Evolutionary conservation across 2,797 vertebrate species (phyloP), one percentile per base, ranked within the genome.

Genomic region (Chaunax sp.): DNA sequence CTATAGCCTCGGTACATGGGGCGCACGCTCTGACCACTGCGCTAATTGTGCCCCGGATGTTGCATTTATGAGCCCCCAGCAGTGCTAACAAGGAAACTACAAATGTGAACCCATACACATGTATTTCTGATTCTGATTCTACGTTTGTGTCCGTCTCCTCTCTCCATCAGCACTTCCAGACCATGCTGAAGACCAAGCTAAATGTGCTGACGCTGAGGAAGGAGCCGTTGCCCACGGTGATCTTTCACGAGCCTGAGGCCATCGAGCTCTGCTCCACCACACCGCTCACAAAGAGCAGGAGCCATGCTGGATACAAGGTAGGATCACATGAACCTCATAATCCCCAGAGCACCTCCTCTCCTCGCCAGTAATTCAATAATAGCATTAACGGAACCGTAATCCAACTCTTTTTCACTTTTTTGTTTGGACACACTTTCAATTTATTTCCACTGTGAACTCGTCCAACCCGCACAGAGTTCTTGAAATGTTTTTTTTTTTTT

Each of bases 151-250:
- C 7, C 69, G 7, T 80, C 43, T 58, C 47, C 45, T 56, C 26
- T 80, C 55, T 78, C 57, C 44, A 64, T 70, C 89, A 99, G 98
- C 97, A 99, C 94, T 98, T 99, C 92, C 98, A 99, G 94, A 99
- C 96, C 89, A 99, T 99, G 97, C 89, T 99, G 94, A 99, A 99
- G 93, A 97, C 96, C 37, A 99, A 98, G 90, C 69, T 99, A 80
- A 99, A 99, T 89, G 98, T 99, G 92, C 92, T 99, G 87, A 98
- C 97, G 47, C 94, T 99, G 89, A 96, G 95, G 82, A 99, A 99
- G 80, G 98, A 99, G 50, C 96, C 97, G 23, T 90, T 98, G 75
- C 97, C 98, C 1, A 95, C 97, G 0, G 98, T 99, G 87, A 98
- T 99, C 92, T 99, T 97, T 90, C 97, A 98, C 0, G 97, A 99